Base-by-base conservation (phyloP, 2,113 vertebrate species). In the Machaerirhynchus nigripectus region DNA sequence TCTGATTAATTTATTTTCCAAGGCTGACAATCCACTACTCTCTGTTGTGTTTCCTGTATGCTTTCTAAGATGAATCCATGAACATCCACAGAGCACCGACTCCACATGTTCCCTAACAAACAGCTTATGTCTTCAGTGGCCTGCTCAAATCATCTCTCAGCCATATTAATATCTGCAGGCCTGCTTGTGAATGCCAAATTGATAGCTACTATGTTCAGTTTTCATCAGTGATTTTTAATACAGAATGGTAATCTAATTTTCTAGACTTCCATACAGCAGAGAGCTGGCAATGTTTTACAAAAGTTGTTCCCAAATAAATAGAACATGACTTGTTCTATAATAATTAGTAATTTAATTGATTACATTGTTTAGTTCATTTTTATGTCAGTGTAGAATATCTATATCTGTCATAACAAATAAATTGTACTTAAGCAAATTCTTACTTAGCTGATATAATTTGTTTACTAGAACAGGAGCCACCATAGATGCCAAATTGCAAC, bases 41-140 rank as follows among this genome's bases (percentile, higher is more conserved):
- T 73, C 20, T 69, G 4, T n/a, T 81, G 9, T 19, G 9, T 87
- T 57, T 88, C 24, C 52, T 55, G 1, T 50, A 11, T 49, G 28
- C 15, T 76, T 91, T 71, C 50, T 68, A 60, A 60, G 47, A 84
- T 3, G 19, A 68, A 67, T 71, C 8, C 15, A 4, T 28, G n/a
- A 68, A 56, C 13, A 12, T 60, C 21, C 30, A 23, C 1, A 1
- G 37, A 50, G 27, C 0, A 0, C 60, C 78, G 81, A 40, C 15
- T 55, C 35, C 21, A 11, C 8, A 2, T 63, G 27, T 61, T 89
- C 21, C 27, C 53, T 61, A 50, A 59, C 11, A 52, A 74, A 40
- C 26, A 84, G 47, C 24, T n/a, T 57, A 18, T 39, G n/a, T 86
- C 64, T 91, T 79, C 37, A 68, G 33, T 33, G 33, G 17, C 69